Percentiles rank a stretch among this genome's conserved stretches.
Conservation (phyloP, 2,113 vertebrate species). For the Lanius ludovicianus region DNA sequence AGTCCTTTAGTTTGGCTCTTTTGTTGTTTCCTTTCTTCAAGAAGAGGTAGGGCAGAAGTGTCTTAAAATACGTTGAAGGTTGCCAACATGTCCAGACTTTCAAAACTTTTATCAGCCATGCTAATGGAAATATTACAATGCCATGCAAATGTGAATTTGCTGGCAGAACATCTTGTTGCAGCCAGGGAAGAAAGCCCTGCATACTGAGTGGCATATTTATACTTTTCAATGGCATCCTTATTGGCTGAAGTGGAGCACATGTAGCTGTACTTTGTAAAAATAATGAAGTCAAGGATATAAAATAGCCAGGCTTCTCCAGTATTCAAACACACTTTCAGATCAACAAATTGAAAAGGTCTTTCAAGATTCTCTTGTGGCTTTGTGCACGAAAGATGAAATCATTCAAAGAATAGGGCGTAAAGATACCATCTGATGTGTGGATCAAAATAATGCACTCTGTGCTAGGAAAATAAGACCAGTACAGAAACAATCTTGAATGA, state of each 20-base stretch:
- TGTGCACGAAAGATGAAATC: constrained; percentile 1
- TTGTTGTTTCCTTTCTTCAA: neutral
- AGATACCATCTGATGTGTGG: constrained; percentile 22
- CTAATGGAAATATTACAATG: constrained; percentile 44
- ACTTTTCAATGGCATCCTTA: constrained; percentile 1
- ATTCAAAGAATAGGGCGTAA: neutral
- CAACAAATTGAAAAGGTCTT: constrained; percentile 32
- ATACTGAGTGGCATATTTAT: constrained; percentile 40
- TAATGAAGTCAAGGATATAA: constrained; percentile 13
- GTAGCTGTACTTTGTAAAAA: constrained; percentile 12
- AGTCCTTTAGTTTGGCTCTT: neutral
- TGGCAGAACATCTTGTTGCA: constrained; percentile 57
- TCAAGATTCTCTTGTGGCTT: constrained; percentile 24
- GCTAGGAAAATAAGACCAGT: constrained; percentile 22
- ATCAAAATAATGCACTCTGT: neutral
- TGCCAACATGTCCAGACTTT: neutral
- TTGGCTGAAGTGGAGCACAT: constrained; percentile 40
- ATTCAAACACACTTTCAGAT: neutral
- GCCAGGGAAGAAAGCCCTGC: neutral
- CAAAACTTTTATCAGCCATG: neutral
- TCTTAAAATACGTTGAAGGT: neutral
- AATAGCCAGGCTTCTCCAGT: neutral
- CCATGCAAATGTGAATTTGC: constrained; percentile 36
- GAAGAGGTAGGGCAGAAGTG: neutral
- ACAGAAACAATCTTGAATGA: constrained; percentile 30